These are phyloP conservation scores for Lithodes maja DNA, from an alignment of 2,888 invertebrate species.

Conservation along the genomic window DNA sequence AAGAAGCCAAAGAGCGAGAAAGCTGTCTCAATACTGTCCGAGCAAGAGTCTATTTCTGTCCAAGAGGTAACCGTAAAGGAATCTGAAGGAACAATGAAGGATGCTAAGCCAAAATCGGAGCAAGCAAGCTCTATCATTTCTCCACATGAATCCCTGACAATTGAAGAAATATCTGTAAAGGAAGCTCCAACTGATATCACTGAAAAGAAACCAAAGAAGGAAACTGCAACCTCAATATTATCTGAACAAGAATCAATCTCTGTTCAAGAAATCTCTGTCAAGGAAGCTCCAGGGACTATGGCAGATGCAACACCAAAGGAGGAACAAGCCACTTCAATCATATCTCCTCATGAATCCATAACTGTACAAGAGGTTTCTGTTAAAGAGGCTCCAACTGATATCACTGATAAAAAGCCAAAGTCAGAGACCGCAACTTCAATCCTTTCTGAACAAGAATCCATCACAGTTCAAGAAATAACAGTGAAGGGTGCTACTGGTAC, in stretches of 20 bases:
- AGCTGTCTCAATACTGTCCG: slow-evolving; percentile 72
- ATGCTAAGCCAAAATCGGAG: slow-evolving; percentile 34
- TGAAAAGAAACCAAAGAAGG: slow-evolving; percentile 64
- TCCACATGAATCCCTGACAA: slow-evolving; percentile 44
- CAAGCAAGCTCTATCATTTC: slow-evolving; percentile 48
- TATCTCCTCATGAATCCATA: slow-evolving; percentile 67
- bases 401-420: slow-evolving; percentile 46
- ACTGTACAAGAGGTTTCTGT: slow-evolving; percentile 73
- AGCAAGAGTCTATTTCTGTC: slow-evolving; percentile 35
- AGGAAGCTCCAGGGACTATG: slow-evolving; percentile 40
- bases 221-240: slow-evolving; percentile 66
- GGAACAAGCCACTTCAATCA: slow-evolving; percentile 35
- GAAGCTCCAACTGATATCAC: slow-evolving; percentile 29
- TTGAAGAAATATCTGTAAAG: slow-evolving; percentile 51
- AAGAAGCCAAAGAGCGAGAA: slow-evolving; percentile 71
- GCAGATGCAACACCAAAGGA: slow-evolving; percentile 38
- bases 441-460: slow-evolving; percentile 68
- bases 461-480: slow-evolving; percentile 69
- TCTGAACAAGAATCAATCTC: slow-evolving; percentile 68
- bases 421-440: slow-evolving; percentile 50
- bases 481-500: slow-evolving; percentile 46
- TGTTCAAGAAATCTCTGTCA: slow-evolving; percentile 69
- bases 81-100: slow-evolving; percentile 17
- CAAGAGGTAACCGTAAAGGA: slow-evolving; percentile 51
- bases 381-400: slow-evolving; percentile 72